Base-by-base conservation (phyloP, 2,888 invertebrate species). In the Coecobrya sp. region DNA sequence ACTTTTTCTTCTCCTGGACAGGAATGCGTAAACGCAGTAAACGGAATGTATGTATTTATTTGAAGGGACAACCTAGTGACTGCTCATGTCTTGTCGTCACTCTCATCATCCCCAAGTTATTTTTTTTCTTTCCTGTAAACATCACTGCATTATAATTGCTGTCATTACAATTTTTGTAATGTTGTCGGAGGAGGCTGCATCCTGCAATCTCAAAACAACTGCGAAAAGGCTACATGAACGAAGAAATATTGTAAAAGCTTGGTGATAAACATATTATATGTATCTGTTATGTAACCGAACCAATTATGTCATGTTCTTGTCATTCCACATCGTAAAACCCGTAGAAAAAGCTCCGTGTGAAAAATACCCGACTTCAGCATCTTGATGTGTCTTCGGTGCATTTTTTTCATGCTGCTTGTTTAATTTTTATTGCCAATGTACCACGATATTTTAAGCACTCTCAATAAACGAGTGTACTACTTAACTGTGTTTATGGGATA, bases 301-400 rank as follows among this genome's bases (percentile, higher is more conserved):
- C 86, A 86, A 86, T 86, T 86, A 86, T 86, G 86, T 70, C 86
- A 52, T 86, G 86, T 86, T 68, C 19, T 42, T 86, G 65, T 70
- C 86, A 52, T 68, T 25, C 62, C 62, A 27, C 68, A 8, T 65
- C 84, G 42, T 85, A 85, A 70, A 65, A 81, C 8, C 10, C 55
- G 30, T 10, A 73, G 25, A 81, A 81, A 49, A 22, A 62, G 42
- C 42, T 42, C 62, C 62, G 62, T 62, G 42, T 84, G 84, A 84
- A 84, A 84, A 30, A 49, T 49, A 49, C 13, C 42, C 49, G 45
- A 22, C 25, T 45, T 22, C 0, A 25, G 65, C 65, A 65, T 65
- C 65, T 27, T 65, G 65, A 25, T 65, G 42, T n/a, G 70, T 42
- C 70, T 70, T 70, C 30, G 5, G 30, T 42, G 42, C 7, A n/a